Percentiles rank a stretch among this genome's conserved stretches.
Conservation (phyloP, 1,140 invertebrate genomes). For the Oncopodura yosiiana region DNA sequence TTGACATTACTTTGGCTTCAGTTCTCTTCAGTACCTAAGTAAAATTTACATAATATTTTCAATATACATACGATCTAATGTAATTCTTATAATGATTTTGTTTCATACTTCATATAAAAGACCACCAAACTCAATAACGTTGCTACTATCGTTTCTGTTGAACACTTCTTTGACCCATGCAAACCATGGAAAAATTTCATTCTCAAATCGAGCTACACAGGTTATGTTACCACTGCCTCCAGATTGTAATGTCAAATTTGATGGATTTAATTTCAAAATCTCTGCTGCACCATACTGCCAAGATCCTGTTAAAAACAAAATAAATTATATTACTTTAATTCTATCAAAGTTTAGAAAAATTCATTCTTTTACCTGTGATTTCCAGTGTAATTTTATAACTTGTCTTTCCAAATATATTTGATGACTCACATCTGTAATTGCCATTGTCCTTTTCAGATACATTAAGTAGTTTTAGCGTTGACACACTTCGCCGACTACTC, state of each 20-base stretch:
- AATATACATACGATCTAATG: background rate
- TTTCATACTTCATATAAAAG: too few species aligned
- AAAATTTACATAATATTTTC: background rate
- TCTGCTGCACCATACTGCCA: conserved; percentile 21
- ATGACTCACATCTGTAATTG: conserved; percentile 28
- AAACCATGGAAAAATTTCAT: conserved; percentile 8
- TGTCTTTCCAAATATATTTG: conserved; percentile 20
- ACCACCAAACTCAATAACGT: too few species aligned
- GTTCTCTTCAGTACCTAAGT: conserved; percentile 17
- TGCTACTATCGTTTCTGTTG: background rate
- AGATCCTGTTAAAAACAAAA: background rate
- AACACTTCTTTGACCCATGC: conserved; percentile 30
- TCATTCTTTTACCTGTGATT: conserved; percentile 24
- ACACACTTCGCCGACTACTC: background rate
- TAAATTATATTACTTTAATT: conserved; percentile 5
- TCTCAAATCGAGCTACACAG: conserved; percentile 27
- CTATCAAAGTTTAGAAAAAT: background rate
- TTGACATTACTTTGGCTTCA: conserved; percentile 4
- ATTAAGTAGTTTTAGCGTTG: conserved; percentile 20
- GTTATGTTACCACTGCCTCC: conserved; percentile 26
- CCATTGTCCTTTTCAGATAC: conserved; percentile 17
- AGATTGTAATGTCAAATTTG: conserved; percentile 24
- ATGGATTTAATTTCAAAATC: conserved; percentile 28
- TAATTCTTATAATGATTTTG: background rate
- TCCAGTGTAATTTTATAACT: conserved; percentile 14